Evolutionary conservation across 2,797 vertebrate genomes (phyloP), one percentile per base, ranked within the genome.

Genomic region (Saxicola maurus): DNA sequence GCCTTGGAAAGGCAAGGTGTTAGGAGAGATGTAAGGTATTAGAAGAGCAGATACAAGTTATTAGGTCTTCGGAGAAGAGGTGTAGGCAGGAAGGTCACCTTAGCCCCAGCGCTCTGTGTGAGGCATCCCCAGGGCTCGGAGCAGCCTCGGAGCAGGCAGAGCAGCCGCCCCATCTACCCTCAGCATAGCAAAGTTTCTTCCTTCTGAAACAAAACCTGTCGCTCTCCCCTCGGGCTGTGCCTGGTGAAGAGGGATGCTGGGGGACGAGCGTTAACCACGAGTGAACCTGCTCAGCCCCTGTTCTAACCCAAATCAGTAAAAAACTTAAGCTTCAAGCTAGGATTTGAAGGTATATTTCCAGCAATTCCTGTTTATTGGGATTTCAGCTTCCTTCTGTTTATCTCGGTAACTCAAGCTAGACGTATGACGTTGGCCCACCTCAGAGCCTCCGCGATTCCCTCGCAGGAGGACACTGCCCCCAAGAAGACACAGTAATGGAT

Each of bases 381-480:
- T 75, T 66, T n/a, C 59, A 49, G 4, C 16, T 33, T n/a, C 27
- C 19, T 40, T 25, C 42, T 65, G 17, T 55, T 55, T 40, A 18
- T 20, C n/a, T 62, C 30, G 8, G 30, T 27, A 49, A 17, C 1
- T 7, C 48, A n/a, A 5, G 28, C 37, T 12, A 31, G 30, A 25
- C 12, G 20, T 24, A 13, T 6, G n/a, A 16, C 0, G 0, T 13
- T 62, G 48, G 40, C 20, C 13, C 31, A 2, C 3, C 38, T 12
- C 25, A 1, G 57, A 15, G 40, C 35, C 38, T 31, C 37, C 30
- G 23, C 6, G 7, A 24, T 25, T 20, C 30, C 31, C 37, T 35
- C 42, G 11, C 35, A 15, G 18, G 30, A 51, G 17, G 37, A 27
- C 46, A 25, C n/a, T 37, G 57, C 30, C 51, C 31, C 62, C 24